phyloP scores from a whole-genome alignment of 2,113 vertebrate genomes.

The Microcebus lehilahytsara region DNA sequence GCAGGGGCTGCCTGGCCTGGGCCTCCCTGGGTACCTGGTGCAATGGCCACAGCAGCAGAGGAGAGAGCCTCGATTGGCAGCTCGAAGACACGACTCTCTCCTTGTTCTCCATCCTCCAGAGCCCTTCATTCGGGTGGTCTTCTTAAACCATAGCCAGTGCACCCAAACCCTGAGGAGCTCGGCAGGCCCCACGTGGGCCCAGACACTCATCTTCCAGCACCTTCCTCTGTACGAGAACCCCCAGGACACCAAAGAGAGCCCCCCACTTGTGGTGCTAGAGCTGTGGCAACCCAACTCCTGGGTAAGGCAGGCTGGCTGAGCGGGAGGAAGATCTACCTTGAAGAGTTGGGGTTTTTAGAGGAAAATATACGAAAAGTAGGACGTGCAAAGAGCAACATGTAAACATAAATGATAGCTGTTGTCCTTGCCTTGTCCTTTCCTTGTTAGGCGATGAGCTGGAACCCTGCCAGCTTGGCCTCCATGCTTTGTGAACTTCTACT shows the following conservation, averaged over 20 bases:
- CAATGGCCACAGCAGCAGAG: background rate
- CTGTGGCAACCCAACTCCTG: conserved; percentile 68
- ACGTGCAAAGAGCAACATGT: fast-evolving
- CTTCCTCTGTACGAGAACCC: conserved; percentile 81
- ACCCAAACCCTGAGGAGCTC: conserved; percentile 62
- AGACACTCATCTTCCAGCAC: conserved; percentile 81
- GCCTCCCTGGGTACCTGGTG: background rate
- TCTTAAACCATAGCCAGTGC: conserved; percentile 78
- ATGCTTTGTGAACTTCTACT: background rate
- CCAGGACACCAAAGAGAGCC: conserved; percentile 45
- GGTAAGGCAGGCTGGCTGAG: background rate
- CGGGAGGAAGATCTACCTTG: background rate
- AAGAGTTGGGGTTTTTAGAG: background rate
- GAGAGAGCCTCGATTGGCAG: background rate
- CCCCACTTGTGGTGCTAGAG: conserved; percentile 78
- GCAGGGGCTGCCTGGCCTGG: background rate
- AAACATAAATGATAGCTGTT: no score
- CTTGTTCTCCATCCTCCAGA: conserved; percentile 4
- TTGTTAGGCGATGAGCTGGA: background rate
- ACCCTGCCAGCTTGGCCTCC: no score
- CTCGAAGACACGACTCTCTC: background rate
- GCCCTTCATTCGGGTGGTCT: conserved; percentile 74
- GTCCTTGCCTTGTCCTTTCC: no score
- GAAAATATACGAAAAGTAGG: background rate
- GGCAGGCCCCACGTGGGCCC: conserved; percentile 79